Evolutionary conservation across 2,888 invertebrate genomes (phyloP).

Genomic region (Melolontha melolontha): DNA sequence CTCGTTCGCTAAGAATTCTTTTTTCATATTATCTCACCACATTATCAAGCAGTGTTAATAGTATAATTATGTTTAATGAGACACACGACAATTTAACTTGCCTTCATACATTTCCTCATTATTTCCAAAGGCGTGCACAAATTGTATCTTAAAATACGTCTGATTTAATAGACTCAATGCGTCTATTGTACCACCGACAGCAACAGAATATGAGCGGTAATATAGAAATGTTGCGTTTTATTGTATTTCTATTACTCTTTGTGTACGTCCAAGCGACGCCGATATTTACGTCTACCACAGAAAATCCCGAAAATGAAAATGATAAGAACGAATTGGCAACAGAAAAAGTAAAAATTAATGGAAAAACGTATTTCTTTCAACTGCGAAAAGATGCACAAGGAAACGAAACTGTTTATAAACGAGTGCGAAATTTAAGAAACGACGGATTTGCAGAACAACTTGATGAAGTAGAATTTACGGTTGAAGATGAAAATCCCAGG

Average conservation of each 20-base stretch:
- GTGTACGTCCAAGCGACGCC: constrained; percentile 4
- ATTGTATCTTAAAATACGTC: constrained; percentile 44
- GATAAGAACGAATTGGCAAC: constrained; percentile 6
- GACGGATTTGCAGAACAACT: constrained; percentile 12
- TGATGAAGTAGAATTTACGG: constrained; percentile 14
- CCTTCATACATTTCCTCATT: constrained; percentile 45
- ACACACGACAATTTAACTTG: constrained; percentile 42
- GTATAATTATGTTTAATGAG: constrained; percentile 39
- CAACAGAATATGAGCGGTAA: constrained; percentile 7
- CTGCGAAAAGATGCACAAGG: constrained; percentile 30
- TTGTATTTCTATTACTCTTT: constrained; percentile 18
- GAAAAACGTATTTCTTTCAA: constrained; percentile 42
- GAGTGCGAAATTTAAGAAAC: constrained; percentile 21
- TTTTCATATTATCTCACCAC: constrained; percentile 15
- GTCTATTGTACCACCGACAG: constrained; percentile 26
- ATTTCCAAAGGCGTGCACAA: constrained; percentile 40
- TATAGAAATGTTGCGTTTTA: constrained; percentile 31
- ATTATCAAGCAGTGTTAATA: constrained; percentile 32
- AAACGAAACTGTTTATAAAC: constrained; percentile 33
- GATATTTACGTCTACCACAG: constrained; percentile 19
- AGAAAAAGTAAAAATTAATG: constrained; percentile 32
- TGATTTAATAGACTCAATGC: constrained; percentile 41
- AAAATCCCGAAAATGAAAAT: constrained; percentile 13
- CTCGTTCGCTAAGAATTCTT: not conserved
- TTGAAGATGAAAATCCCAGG: constrained; percentile 12